Evolutionary conservation across 2,113 vertebrate species (phyloP).

Genomic region (Brachypodius melanocephalos): DNA sequence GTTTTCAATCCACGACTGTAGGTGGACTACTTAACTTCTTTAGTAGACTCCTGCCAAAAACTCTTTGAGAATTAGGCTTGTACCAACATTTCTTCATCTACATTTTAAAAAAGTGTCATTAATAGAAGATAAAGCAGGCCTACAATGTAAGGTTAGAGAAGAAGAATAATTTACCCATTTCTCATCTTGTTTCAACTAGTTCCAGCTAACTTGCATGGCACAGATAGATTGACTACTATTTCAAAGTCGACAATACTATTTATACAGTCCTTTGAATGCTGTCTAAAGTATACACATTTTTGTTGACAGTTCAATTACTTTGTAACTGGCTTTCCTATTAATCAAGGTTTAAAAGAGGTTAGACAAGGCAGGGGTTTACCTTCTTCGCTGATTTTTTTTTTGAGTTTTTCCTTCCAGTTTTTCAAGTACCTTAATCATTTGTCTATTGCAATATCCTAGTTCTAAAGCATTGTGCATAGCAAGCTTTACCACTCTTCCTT

Average conservation of each 20-base stretch:
- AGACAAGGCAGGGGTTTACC: not conserved
- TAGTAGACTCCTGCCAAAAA: not conserved
- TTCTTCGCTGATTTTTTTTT: too few species aligned
- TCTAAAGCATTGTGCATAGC: not conserved
- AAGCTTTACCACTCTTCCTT: not conserved
- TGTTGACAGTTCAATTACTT: not conserved
- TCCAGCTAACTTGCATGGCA: not conserved
- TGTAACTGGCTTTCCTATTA: not conserved
- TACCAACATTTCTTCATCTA: not conserved
- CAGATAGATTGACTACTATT: not conserved
- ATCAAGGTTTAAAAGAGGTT: not conserved
- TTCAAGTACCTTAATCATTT: not conserved
- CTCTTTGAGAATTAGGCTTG: not conserved
- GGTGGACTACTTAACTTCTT: not conserved
- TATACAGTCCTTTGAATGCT: not conserved
- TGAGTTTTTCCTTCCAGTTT: not conserved
- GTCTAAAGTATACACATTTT: not conserved
- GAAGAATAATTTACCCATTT: not conserved
- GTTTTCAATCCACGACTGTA: not conserved
- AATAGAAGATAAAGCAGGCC: not conserved
- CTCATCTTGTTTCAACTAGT: not conserved
- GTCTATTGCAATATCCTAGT: not conserved
- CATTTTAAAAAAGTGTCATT: not conserved
- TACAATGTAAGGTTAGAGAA: not conserved
- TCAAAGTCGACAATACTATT: not conserved